Base-by-base conservation (phyloP, 2,888 invertebrate genomes). In the Tiliacea citrago region DNA sequence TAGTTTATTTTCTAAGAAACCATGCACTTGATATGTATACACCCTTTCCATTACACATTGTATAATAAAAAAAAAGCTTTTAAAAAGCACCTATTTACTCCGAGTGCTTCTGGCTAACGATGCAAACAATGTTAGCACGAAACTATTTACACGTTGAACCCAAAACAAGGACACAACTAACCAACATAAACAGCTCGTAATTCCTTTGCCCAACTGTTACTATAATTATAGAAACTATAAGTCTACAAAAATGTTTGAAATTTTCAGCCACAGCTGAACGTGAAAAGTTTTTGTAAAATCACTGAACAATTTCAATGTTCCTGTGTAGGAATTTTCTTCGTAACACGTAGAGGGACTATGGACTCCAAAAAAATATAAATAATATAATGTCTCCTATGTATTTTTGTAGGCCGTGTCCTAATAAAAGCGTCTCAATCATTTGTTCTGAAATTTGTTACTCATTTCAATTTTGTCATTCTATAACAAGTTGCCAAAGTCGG, bases 261-360 rank as follows among this genome's bases (percentile, higher is more conserved):
- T 77, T 75, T 82, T 68, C 68, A 68, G 57, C 55, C 61, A 35
- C 69, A 68, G 63, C 51, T 61, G 72, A 53, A 60, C 51, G 63
- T 65, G 71, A 74, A 73, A 75, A 77, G 68, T 83, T 85, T 82
- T 72, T 60, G 67, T 77, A 58, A 70, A 82, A 79, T 85, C 77
- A 70, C 80, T 87, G 73, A 79, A 77, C 77, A 74, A 80, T 86
- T 85, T 72, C 61, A 72, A 53, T 77, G 70, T 70, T 85, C 35
- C 39, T 21, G 49, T 66, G 68, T 53, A 24, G 55, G 62, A 71
- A 75, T 79, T 87, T 82, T 45, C 13, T 35, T 39, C 60, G 45
- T 55, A 16, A 35, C 6, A 45, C 8, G 21, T 12, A 55, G 10
- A 66, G n/a, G 7, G 35, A 58, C 16, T n/a, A 13, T 35, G n/a